These are phyloP conservation scores for Brachypterus glaber DNA, from an alignment of 2,888 invertebrate genomes.

Conservation along the genomic window DNA sequence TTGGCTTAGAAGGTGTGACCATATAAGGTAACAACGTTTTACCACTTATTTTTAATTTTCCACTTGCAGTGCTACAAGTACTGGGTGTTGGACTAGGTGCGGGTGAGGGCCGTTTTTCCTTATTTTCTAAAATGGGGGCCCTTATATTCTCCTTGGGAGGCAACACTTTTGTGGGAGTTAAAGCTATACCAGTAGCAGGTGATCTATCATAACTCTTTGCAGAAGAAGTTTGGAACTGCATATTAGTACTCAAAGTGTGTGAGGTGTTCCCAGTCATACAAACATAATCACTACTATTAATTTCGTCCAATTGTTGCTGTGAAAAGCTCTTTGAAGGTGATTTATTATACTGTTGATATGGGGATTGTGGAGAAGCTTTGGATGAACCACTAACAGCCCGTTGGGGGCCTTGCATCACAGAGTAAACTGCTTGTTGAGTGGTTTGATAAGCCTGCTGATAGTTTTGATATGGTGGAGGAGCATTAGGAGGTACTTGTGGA, in stretches of 20 bases:
- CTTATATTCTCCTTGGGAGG: conserved; percentile 38
- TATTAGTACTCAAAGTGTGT: conserved; percentile 43
- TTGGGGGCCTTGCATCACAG: conserved; percentile 31
- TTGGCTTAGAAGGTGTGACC: conserved; percentile 77
- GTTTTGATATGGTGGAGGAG: conserved; percentile 29
- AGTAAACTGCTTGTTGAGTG: conserved; percentile 31
- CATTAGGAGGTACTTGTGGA: conserved; percentile 37
- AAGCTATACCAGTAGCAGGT: conserved; percentile 41
- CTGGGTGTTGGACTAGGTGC: conserved; percentile 60
- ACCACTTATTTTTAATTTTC: conserved; percentile 43
- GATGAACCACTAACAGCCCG: conserved; percentile 10
- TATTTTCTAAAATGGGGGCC: conserved; percentile 22
- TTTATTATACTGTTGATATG: conserved; percentile 18
- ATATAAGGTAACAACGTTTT: conserved; percentile 77
- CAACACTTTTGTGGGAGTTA: conserved; percentile 39
- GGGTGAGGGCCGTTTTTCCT: conserved; percentile 40
- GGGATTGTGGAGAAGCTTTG: conserved; percentile 23
- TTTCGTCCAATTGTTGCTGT: conserved; percentile 51
- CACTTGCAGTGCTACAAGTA: conserved; percentile 45
- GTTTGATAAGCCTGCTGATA: conserved; percentile 17
- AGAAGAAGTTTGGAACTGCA: conserved; percentile 38
- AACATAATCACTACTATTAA: conserved; percentile 72
- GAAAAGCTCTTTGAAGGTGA: conserved; percentile 27
- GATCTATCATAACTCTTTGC: conserved; percentile 38
- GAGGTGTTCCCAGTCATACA: conserved; percentile 69